Evolutionary conservation across 2,797 vertebrate genomes (phyloP).

Genomic region (Pipistrellus pipistrellus): DNA sequence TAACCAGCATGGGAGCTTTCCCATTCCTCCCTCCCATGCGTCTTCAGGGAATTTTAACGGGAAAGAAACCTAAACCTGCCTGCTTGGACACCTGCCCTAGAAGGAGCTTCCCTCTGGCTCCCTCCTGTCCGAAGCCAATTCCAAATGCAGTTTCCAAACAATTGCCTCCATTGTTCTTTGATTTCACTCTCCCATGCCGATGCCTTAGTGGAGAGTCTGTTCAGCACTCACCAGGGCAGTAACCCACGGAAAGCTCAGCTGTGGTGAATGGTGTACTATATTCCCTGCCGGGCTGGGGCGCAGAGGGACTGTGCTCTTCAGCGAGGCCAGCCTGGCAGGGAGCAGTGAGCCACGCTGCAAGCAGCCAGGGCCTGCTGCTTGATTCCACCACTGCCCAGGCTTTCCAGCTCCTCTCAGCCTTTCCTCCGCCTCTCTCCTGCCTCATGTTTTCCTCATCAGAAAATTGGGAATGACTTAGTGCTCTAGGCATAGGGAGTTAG

Average conservation of each 20-base stretch:
- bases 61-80: constrained; percentile 49
- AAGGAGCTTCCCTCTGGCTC: constrained; percentile 54
- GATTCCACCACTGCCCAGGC: not conserved
- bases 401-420: not conserved
- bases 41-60: constrained; percentile 60
- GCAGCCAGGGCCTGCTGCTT: too few species aligned
- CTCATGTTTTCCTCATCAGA: not conserved
- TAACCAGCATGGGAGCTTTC: not conserved
- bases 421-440: not conserved
- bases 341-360: not conserved
- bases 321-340: not conserved
- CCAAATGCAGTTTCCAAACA: constrained; percentile 74
- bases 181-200: constrained; percentile 69
- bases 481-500: not conserved
- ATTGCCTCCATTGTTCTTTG: constrained; percentile 64
- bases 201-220: constrained; percentile 43
- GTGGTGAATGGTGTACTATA: not conserved
- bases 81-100: constrained; percentile 60
- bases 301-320: not conserved
- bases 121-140: constrained; percentile 65
- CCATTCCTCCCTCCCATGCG: not conserved
- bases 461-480: not conserved
- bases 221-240: constrained; percentile 28
- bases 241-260: constrained; percentile 37
- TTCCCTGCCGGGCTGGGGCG: not conserved